A percentile compares a stretch with the other conserved stretches of the same genome.
These are phyloP conservation scores for Semaprochilodus insignis DNA, from an alignment of 2,797 vertebrate genomes.

Conservation along the genomic window DNA sequence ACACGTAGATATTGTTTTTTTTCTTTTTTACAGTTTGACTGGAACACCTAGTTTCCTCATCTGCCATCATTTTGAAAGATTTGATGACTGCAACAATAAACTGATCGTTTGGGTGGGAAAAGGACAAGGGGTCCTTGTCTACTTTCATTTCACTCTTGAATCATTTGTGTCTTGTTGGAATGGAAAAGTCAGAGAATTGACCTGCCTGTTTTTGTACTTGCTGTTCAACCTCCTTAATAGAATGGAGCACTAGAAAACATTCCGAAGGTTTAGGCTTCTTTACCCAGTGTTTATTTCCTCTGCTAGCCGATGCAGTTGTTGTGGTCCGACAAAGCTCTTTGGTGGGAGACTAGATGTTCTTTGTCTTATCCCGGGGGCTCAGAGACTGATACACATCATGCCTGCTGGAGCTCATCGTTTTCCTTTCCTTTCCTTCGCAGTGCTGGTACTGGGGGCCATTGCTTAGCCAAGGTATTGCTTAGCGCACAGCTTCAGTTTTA, in stretches of 20 bases:
- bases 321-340: slow-evolving; percentile 61
- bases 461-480: not conserved
- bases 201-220: slow-evolving; percentile 32
- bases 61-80: slow-evolving; percentile 34
- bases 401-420: not conserved
- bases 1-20: slow-evolving; percentile 56
- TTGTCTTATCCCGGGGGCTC: slow-evolving; percentile 65
- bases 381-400: not conserved
- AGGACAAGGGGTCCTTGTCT: not conserved
- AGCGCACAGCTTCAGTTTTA: too few species aligned
- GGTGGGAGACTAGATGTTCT: slow-evolving; percentile 74
- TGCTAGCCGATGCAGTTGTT: slow-evolving; percentile 59
- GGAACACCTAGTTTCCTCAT: slow-evolving; percentile 54
- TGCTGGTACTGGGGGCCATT: not conserved
- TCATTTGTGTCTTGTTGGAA: not conserved
- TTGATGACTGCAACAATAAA: slow-evolving; percentile 7
- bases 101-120: slow-evolving; percentile 37
- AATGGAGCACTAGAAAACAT: slow-evolving; percentile 61
- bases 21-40: slow-evolving; percentile 34
- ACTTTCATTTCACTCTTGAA: slow-evolving; percentile 11
- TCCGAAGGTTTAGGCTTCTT: slow-evolving; percentile 64
- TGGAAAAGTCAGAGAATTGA: not conserved
- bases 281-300: slow-evolving; percentile 11
- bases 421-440: not conserved
- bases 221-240: slow-evolving; percentile 52